Evolutionary conservation across 2,113 vertebrate species (phyloP).

Genomic region (Geococcyx californianus): DNA sequence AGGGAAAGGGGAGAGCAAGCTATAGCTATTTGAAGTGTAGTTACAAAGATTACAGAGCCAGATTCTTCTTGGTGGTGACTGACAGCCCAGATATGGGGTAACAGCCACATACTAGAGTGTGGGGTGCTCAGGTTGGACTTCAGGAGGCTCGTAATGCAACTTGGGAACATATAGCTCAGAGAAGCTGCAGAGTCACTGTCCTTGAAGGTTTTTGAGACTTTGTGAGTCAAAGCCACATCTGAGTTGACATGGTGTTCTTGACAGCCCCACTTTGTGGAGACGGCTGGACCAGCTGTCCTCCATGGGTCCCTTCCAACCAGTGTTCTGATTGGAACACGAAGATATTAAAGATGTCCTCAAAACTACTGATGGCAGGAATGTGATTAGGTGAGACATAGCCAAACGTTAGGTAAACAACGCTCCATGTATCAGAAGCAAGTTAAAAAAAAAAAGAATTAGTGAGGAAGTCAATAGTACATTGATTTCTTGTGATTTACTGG

Average conservation of each 20-base stretch:
- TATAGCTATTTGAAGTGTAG: background rate
- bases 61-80: background rate
- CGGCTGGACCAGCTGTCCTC: background rate
- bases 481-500: background rate
- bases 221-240: background rate
- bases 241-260: rapidly evolving
- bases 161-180: background rate
- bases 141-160: background rate
- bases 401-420: background rate
- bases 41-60: background rate
- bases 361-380: background rate
- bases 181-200: background rate
- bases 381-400: background rate
- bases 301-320: background rate
- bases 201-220: background rate
- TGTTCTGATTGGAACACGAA: background rate
- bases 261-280: background rate
- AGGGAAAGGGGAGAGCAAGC: background rate
- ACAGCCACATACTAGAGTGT: background rate
- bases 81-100: background rate
- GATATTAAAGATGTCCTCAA: background rate
- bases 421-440: background rate
- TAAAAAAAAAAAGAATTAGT: background rate
- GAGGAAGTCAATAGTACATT: background rate
- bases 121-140: background rate